Evolutionary conservation across 1,140 invertebrate genomes (phyloP), one percentile per base, ranked within the genome.

Genomic region (Phthorimaea operculella): DNA sequence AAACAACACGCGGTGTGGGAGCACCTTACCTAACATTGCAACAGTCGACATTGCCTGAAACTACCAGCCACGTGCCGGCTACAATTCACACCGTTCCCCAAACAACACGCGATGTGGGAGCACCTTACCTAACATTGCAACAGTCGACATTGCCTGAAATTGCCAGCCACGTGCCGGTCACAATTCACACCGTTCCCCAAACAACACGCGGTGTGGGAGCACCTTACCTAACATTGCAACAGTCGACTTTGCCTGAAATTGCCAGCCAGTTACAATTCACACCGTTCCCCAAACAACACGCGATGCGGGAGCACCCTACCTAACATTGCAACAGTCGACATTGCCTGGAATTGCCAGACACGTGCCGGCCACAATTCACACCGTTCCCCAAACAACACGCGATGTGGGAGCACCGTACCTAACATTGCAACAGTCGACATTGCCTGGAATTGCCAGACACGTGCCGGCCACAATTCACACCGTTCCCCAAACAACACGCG

Each of bases 371-470:
- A 28, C 21, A 28, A 28, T 28, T 28, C 21, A 28, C 21, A 28
- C 21, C 21, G 21, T 28, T 28, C 21, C 21, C 21, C 2, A 28
- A 28, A 62, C 57, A 47, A 47, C 21, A 28, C 6, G 21, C 21
- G 2, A 28, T 28, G 21, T 28, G 21, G 21, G 21, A 28, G 21
- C 21, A 28, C 21, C 21, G 2, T 28, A 28, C 15, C 45, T 45
- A 44, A 48, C 52, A 18, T 59, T 67, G 62, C 62, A 62, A 57
- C 57, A 66, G 58, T 58, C 48, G 59, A 58, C 59, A 63, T 61
- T 60, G 58, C 55, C 21, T 28, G 21, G 6, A 28, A 42, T 42
- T 42, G 39, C 14, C 6, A 14, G 4, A 3, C 39, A 42, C 39
- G 39, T 42, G 39, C 14, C 6, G 21, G 21, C 6, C 21, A 28